A percentile compares a stretch with the other conserved stretches of the same genome.
Conservation (phyloP, 2,888 invertebrate genomes). For the Thereva nobilitata region DNA sequence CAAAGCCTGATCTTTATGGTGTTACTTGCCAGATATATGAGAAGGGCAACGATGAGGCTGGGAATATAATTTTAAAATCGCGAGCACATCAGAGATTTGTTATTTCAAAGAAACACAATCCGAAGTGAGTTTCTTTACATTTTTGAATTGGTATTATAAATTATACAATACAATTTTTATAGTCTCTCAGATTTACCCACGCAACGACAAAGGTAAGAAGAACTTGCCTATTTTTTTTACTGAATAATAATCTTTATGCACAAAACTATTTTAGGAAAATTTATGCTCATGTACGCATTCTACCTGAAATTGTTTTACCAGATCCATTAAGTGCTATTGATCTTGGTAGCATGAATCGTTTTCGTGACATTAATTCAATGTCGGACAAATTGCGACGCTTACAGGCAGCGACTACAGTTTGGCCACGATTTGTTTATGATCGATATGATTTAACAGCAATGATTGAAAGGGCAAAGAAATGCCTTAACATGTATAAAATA, state of each 20-base stretch:
- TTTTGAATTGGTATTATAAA: neutral
- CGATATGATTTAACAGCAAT: slow-evolving; percentile 63
- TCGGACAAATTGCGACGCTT: slow-evolving; percentile 50
- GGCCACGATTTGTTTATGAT: slow-evolving; percentile 70
- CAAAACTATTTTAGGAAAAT: slow-evolving; percentile 50
- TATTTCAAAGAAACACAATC: slow-evolving; percentile 49
- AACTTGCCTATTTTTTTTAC: neutral
- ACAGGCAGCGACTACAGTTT: slow-evolving; percentile 63
- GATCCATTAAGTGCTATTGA: slow-evolving; percentile 62
- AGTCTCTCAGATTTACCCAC: slow-evolving; percentile 34
- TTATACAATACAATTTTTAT: slow-evolving; percentile 5
- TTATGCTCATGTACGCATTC: slow-evolving; percentile 67
- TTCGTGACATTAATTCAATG: slow-evolving; percentile 55
- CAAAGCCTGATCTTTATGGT: slow-evolving; percentile 48
- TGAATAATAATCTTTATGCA: neutral
- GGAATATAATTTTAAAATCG: slow-evolving; percentile 67
- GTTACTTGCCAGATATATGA: slow-evolving; percentile 59
- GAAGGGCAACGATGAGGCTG: slow-evolving; percentile 51
- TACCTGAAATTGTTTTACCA: slow-evolving; percentile 68
- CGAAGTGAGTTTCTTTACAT: slow-evolving; percentile 47
- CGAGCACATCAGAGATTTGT: slow-evolving; percentile 76
- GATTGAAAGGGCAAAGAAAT: slow-evolving; percentile 55
- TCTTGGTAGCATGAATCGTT: slow-evolving; percentile 58
- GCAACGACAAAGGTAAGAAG: slow-evolving; percentile 31
- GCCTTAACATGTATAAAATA: slow-evolving; percentile 52